Evolutionary conservation across 1,140 invertebrate genomes (phyloP), one percentile per base, ranked within the genome.

Genomic region (Tigriopus japonicus): DNA sequence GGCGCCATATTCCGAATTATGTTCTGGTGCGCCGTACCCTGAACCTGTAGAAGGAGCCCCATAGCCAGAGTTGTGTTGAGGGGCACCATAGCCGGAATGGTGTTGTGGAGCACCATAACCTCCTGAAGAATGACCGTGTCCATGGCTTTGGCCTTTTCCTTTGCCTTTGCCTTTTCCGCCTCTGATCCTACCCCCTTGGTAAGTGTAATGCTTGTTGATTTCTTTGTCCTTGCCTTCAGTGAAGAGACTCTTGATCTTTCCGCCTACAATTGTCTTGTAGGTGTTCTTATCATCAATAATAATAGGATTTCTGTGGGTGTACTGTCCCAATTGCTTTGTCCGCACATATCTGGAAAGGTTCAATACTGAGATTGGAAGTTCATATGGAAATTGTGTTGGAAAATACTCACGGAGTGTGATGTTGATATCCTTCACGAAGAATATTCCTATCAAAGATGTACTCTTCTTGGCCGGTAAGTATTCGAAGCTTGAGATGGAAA

Each of bases 351-450:
- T 49, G 21, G 45, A 17, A 49, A 17, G 3, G 45, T 49, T 21
- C 45, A 49, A 5, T 3, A 49, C 2, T 10, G 10, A 17, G n/a
- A 15, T 3, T 49, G 21, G 6, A 5, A 5, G 21, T 5, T 17
- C 45, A 6, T 49, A 49, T 6, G 10, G n/a, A 5, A 49, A 17
- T 49, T 49, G 10, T 49, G 45, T 43, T n/a, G n/a, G n/a, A n/a
- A n/a, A 49, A 17, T 2, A 53, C 59, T 35, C 41, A 61, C 49
- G 59, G 59, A 23, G 59, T 61, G 45, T 61, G 53, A 23, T 61
- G 59, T 7, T 61, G 45, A 15, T 61, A 61, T 17, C 59, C 59
- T 41, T 61, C 59, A 13, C 15, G 10, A 24, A 61, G 59, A 19
- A 61, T 61, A 42, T 61, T 55, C 14, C n/a, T 1, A 21, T 61